Evolutionary conservation across 2,797 vertebrate species (phyloP).

Genomic region (Helicolenus hilgendorfi): DNA sequence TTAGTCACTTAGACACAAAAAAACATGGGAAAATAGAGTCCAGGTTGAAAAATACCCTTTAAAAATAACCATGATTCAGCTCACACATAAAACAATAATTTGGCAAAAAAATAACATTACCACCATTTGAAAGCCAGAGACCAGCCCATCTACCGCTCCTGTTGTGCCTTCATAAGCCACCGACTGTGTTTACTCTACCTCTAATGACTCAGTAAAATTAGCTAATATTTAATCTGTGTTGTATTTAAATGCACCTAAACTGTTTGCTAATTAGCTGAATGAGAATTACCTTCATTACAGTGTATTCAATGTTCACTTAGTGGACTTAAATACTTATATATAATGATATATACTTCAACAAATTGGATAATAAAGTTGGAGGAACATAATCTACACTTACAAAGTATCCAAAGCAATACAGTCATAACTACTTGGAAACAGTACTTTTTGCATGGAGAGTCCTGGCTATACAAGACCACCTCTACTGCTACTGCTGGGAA

Average conservation of each 20-base stretch:
- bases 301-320: constrained; percentile 22
- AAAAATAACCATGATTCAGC: background rate
- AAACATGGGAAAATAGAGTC: no score
- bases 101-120: background rate
- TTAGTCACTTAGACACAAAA: no score
- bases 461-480: background rate
- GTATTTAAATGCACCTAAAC: constrained; percentile 46
- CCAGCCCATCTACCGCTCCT: background rate
- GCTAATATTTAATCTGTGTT: constrained; percentile 43
- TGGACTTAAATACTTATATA: background rate
- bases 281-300: constrained; percentile 57
- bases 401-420: background rate
- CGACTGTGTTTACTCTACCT: constrained; percentile 29
- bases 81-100: background rate
- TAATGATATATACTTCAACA: background rate
- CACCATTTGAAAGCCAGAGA: background rate
- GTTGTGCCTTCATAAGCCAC: constrained; percentile 12
- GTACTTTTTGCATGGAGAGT: background rate
- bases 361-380: constrained; percentile 21
- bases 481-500: constrained; percentile 8
- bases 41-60: background rate
- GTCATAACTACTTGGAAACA: background rate
- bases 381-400: background rate
- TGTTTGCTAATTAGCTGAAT: constrained; percentile 49
- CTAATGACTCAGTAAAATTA: constrained; percentile 29